Base-by-base conservation (phyloP, 2,797 vertebrate species). In the Acipenser ruthenus region DNA sequence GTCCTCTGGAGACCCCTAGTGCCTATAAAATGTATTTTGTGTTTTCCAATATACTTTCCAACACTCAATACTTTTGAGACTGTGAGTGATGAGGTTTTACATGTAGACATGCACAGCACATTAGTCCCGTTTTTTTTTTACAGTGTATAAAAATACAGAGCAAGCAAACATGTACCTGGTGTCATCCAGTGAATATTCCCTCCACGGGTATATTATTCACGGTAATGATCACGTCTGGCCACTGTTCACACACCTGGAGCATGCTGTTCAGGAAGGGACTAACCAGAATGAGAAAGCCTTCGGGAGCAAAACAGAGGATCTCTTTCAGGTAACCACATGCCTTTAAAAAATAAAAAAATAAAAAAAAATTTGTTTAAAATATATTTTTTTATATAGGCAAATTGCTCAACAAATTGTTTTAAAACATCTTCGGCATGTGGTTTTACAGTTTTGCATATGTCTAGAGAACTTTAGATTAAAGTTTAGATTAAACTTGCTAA, bases 121-220 rank as follows among this genome's bases (percentile, higher is more conserved):
- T 60, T 72, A 53, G 65, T 8, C 66, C 5, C 6, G n/a, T n/a
- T n/a, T 6, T 37, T 37, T 37, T 37, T 37, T 66, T 49, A 56
- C 77, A 91, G 87, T 82, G 49, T 98, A 93, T 65, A 82, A 84
- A 70, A 96, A 94, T 81, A 80, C 89, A 0, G 79, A 83, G 8
- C 63, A 87, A 60, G 79, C 92, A 1, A 72, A 72, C 8, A 74
- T 60, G 0, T 91, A 87, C 71, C 79, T 98, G 74, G 76, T 74
- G 7, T 90, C 93, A 0, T 83, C 88, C 10, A 77, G 85, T 15
- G 78, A 84, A 12, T 71, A 74, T 58, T 93, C 94, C 0, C 84
- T 98, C 68, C 88, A 87, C 6, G 82, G 77, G n/a, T 87, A 91
- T 70, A 77, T 94, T 70, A 74, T 83, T 10, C 83, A 91, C 70